A percentile compares a stretch with the other conserved stretches of the same genome.
Evolutionary conservation across 2,797 vertebrate species (phyloP).

Genomic region (Etheostoma perlongum): DNA sequence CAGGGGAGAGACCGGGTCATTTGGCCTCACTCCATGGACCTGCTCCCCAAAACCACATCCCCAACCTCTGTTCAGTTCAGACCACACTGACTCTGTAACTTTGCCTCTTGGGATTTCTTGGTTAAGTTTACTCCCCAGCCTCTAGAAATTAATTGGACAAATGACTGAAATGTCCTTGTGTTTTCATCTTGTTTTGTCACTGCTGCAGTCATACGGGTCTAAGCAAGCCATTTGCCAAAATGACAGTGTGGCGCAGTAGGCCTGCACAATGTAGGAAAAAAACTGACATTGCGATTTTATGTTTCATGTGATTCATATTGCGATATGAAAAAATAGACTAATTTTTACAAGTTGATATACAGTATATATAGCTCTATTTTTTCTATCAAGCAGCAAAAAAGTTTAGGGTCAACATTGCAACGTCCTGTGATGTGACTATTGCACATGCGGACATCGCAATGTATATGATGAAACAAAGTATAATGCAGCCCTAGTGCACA

Average conservation of each 20-base stretch:
- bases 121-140: constrained; percentile 27
- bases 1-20: constrained; percentile 36
- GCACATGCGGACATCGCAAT: too few species aligned
- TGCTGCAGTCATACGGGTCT: constrained; percentile 30
- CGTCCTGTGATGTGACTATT: too few species aligned
- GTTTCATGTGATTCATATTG: too few species aligned
- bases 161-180: constrained; percentile 49
- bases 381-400: too few species aligned
- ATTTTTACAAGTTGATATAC: too few species aligned
- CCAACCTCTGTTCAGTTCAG: constrained; percentile 13
- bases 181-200: constrained; percentile 29
- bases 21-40: constrained; percentile 48
- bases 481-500: not conserved
- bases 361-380: too few species aligned
- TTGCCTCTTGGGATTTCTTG: constrained; percentile 26
- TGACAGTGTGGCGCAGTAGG: constrained; percentile 3
- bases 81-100: constrained; percentile 31
- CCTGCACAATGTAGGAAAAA: too few species aligned
- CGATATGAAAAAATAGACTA: too few species aligned
- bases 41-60: constrained; percentile 31
- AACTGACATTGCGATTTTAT: too few species aligned
- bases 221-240: constrained; percentile 53
- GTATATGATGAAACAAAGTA: too few species aligned
- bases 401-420: too few species aligned
- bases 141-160: constrained; percentile 50